phyloP scores from a whole-genome alignment of 2,888 invertebrate species.

The Stegophylla sp. region DNA sequence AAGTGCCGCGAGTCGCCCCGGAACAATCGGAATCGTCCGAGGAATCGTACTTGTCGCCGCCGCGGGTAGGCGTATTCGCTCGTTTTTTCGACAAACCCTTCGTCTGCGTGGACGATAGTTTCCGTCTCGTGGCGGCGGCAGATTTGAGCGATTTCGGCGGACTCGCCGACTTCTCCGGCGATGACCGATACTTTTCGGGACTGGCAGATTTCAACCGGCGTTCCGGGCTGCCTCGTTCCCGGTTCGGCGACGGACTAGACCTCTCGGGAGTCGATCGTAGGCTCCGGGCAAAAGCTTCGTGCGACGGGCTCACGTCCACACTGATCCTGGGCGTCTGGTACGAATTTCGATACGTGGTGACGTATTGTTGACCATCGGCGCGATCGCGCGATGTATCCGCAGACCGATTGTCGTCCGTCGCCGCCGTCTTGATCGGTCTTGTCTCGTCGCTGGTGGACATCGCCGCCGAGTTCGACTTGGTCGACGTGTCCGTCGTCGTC shows the following conservation, averaged over 20 bases:
- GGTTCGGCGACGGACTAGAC: slow-evolving; percentile 63
- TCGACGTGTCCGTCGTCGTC: neutral
- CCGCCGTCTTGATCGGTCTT: slow-evolving; percentile 60
- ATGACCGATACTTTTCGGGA: slow-evolving; percentile 62
- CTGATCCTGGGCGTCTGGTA: slow-evolving; percentile 70
- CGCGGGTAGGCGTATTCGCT: slow-evolving; percentile 62
- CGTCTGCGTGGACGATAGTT: slow-evolving; percentile 63
- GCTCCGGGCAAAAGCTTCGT: slow-evolving; percentile 79
- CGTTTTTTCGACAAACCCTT: slow-evolving; percentile 63
- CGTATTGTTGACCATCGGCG: slow-evolving; percentile 67
- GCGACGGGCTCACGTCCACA: slow-evolving; percentile 75
- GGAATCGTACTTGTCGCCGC: slow-evolving; percentile 57
- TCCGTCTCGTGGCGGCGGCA: slow-evolving; percentile 60
- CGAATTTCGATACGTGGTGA: slow-evolving; percentile 71
- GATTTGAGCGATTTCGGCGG: slow-evolving; percentile 36
- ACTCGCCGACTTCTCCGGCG: slow-evolving; percentile 61
- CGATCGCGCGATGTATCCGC: slow-evolving; percentile 61
- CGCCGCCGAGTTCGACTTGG: neutral
- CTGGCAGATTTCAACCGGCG: slow-evolving; percentile 64
- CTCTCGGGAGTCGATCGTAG: slow-evolving; percentile 71
- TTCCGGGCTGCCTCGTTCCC: slow-evolving; percentile 62
- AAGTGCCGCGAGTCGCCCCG: slow-evolving; percentile 62
- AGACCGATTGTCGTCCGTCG: slow-evolving; percentile 60
- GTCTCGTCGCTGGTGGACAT: slow-evolving; percentile 61
- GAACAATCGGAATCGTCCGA: slow-evolving; percentile 61